Conservation (phyloP, 1,140 invertebrate species). For the Spodoptera frugiperda region DNA sequence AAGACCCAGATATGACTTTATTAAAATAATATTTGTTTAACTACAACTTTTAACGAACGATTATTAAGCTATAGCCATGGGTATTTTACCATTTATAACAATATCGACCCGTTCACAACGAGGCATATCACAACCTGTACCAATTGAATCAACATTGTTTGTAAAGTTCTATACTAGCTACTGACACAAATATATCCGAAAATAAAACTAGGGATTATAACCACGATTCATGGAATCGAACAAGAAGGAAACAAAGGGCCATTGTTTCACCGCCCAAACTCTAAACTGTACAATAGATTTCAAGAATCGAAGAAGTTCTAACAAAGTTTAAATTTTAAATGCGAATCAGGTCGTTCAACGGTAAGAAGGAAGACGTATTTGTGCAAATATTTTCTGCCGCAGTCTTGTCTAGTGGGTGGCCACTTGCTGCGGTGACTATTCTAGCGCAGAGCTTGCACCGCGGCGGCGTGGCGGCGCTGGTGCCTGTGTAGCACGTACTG, state of each 20-base stretch:
- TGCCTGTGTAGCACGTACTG: constrained; percentile 62
- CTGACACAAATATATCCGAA: constrained; percentile 84
- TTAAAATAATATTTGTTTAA: constrained; percentile 84
- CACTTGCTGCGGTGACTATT: constrained; percentile 69
- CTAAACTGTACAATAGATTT: constrained; percentile 79
- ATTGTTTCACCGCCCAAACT: constrained; percentile 76
- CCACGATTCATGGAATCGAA: constrained; percentile 85
- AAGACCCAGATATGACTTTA: constrained; percentile 81
- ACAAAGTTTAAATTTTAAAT: constrained; percentile 82
- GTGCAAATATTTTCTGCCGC: constrained; percentile 76
- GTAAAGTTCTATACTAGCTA: constrained; percentile 86
- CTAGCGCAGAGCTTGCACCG: constrained; percentile 65
- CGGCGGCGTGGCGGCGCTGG: constrained; percentile 49
- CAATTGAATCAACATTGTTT: constrained; percentile 86
- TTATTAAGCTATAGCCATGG: constrained; percentile 85
- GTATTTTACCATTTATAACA: constrained; percentile 86
- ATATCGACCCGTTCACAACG: constrained; percentile 85
- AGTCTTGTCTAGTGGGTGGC: constrained; percentile 59
- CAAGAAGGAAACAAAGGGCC: constrained; percentile 80
- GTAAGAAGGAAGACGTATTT: constrained; percentile 86
- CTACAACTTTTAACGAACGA: constrained; percentile 85
- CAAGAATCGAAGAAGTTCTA: constrained; percentile 80
- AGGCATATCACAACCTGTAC: constrained; percentile 86
- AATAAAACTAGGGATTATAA: constrained; percentile 84
- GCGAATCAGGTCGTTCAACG: constrained; percentile 81